Conservation (phyloP, 35 echinoderm and acorn worm species). For the Ophiothrix spiculata region DNA sequence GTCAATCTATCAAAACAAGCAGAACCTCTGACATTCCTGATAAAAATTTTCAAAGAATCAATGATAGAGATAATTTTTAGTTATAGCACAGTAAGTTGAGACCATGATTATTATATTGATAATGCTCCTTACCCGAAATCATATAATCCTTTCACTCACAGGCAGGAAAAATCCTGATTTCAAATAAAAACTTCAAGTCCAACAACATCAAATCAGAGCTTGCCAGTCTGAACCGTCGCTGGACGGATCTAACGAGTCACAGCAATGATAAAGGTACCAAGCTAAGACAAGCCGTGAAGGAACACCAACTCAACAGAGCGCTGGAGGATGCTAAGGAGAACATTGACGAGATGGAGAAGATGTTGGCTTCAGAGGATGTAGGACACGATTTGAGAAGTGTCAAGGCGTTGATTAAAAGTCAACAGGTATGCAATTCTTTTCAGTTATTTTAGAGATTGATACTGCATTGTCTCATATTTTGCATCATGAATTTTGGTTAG, state of each 20-base stretch:
- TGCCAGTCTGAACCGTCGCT: conserved; percentile 41
- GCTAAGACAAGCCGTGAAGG: conserved; percentile 64
- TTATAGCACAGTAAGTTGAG: too few species aligned
- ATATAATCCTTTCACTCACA: background rate
- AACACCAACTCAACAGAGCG: conserved; percentile 54
- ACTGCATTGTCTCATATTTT: too few species aligned
- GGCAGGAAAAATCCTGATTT: conserved; percentile 55
- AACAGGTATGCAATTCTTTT: conserved; percentile 82
- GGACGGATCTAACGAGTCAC: conserved; percentile 46
- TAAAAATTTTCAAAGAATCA: too few species aligned
- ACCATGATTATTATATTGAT: too few species aligned
- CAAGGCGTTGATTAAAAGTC: conserved; percentile 80
- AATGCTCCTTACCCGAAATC: background rate
- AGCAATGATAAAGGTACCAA: conserved; percentile 62
- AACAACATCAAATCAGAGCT: conserved; percentile 43
- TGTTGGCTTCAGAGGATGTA: conserved; percentile 67
- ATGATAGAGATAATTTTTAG: too few species aligned
- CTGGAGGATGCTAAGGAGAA: conserved; percentile 60
- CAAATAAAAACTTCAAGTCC: conserved; percentile 47
- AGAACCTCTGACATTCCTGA: too few species aligned
- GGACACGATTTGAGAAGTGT: conserved; percentile 78
- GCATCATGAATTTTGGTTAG: too few species aligned
- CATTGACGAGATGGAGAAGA: conserved; percentile 62
- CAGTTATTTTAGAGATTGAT: too few species aligned
- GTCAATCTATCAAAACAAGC: too few species aligned